Conservation (phyloP, 2,113 vertebrate genomes). For the Nansenia antarctica region DNA sequence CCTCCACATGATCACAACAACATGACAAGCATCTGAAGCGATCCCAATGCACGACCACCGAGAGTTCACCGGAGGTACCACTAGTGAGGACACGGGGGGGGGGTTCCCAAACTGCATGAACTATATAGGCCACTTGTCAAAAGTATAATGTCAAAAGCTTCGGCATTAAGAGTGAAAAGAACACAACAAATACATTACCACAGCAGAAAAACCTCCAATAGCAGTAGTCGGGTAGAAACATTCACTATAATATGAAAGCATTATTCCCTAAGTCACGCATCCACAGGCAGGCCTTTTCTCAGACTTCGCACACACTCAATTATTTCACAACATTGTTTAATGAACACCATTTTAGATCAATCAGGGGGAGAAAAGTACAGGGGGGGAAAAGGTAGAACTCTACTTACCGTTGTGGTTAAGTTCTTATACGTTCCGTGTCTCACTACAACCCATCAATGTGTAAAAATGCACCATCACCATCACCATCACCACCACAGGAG, state of each 20-base stretch:
- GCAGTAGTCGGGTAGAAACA: conserved; percentile 15
- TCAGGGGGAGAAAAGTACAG: not conserved
- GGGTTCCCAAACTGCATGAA: conserved; percentile 45
- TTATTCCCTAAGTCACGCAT: too few relatives aligned
- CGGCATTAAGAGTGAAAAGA: too few relatives aligned
- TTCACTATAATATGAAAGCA: not conserved
- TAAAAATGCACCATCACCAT: conserved; percentile 31
- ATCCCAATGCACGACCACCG: conserved; percentile 60
- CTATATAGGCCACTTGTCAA: too few relatives aligned
- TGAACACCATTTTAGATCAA: not conserved
- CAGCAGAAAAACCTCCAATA: too few relatives aligned
- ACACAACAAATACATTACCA: too few relatives aligned
- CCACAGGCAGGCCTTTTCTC: not conserved
- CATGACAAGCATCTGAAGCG: conserved; percentile 60
- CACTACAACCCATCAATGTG: conserved; percentile 33
- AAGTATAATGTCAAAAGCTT: too few relatives aligned
- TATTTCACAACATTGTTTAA: not conserved
- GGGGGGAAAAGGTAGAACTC: conserved; percentile 51
- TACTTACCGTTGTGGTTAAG: conserved; percentile 56
- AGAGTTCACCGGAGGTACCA: conserved; percentile 70
- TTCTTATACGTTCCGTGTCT: conserved; percentile 8
- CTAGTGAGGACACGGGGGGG: conserved; percentile 53
- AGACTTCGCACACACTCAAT: conserved; percentile 1
- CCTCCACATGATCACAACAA: conserved; percentile 54
- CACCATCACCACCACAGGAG: conserved; percentile 20